These are phyloP conservation scores for Hydrozoanthus tunicans DNA, from an alignment of 64 coral and sea anemone genomes.

Conservation along the genomic window DNA sequence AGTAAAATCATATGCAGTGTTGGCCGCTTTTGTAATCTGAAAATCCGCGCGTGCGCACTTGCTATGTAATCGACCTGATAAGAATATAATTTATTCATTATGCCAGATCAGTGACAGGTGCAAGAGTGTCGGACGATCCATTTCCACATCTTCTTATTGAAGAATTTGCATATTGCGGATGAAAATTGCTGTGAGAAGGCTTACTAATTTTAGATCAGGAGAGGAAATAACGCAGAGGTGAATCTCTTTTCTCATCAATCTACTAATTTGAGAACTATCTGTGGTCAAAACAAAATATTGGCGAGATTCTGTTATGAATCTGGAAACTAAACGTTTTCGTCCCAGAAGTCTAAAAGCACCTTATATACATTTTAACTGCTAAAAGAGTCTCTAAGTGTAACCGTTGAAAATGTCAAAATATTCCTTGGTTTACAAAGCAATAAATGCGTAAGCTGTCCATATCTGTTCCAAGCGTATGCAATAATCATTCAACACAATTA, in stretches of 20 bases:
- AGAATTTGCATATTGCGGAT: slow-evolving; percentile 53
- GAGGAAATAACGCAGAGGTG: not conserved
- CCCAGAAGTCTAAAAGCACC: too few species aligned
- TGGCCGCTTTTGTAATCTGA: slow-evolving; percentile 9
- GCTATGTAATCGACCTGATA: slow-evolving; percentile 20
- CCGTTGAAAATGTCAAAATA: not conserved
- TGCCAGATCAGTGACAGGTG: slow-evolving; percentile 37
- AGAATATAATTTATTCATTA: slow-evolving; percentile 57
- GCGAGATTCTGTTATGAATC: not conserved
- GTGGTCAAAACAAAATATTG: not conserved
- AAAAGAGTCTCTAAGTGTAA: not conserved
- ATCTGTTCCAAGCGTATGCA: not conserved
- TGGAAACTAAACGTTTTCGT: not conserved
- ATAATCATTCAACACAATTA: slow-evolving; percentile 32
- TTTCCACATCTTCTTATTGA: slow-evolving; percentile 4
- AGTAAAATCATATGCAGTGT: slow-evolving; percentile 20
- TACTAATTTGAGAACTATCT: slow-evolving; percentile 4
- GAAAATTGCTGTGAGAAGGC: not conserved
- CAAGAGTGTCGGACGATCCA: not conserved
- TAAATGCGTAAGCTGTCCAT: not conserved
- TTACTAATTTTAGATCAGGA: not conserved
- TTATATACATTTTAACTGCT: not conserved
- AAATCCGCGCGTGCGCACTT: slow-evolving; percentile 34
- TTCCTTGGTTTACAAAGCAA: not conserved
- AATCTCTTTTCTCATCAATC: not conserved